phyloP scores from a whole-genome alignment of 1,140 invertebrate species.

The Dreissena polymorpha region DNA sequence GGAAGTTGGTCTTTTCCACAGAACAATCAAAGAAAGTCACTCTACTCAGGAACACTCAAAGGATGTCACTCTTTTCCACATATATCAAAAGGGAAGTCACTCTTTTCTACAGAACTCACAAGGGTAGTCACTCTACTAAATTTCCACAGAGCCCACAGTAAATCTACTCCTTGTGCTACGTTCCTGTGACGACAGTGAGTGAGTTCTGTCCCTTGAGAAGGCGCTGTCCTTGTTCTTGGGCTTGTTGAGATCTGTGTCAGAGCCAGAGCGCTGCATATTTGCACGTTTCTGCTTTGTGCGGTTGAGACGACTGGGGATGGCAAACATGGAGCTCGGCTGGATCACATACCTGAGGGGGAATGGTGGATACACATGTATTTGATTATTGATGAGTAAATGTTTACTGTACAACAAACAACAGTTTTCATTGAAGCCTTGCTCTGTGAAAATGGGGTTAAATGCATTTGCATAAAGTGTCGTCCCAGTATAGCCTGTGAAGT shows the following conservation, averaged over 20 bases:
- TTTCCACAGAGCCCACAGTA: constrained; percentile 20
- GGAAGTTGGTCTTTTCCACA: too few species aligned
- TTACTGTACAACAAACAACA: background rate
- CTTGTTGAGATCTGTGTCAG: background rate
- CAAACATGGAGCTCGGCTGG: constrained; percentile 73
- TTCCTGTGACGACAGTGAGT: constrained; percentile 4
- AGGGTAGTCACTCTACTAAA: background rate
- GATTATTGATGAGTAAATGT: background rate
- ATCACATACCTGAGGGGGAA: constrained; percentile 69
- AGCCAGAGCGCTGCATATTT: constrained; percentile 11
- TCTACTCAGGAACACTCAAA: too few species aligned
- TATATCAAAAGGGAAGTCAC: too few species aligned
- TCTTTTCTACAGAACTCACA: too few species aligned
- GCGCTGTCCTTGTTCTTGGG: background rate
- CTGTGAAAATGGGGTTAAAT: too few species aligned
- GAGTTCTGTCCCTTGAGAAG: constrained; percentile 16
- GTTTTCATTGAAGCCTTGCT: too few species aligned
- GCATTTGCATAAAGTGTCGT: too few species aligned
- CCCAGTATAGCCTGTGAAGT: too few species aligned
- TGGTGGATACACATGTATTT: background rate
- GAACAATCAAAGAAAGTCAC: too few species aligned
- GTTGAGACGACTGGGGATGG: constrained; percentile 66
- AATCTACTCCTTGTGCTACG: constrained; percentile 12
- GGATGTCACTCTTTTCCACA: too few species aligned
- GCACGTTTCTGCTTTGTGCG: constrained; percentile 19